Evolutionary conservation across 2,888 invertebrate species (phyloP).

Genomic region (Thymelicus sylvestris): DNA sequence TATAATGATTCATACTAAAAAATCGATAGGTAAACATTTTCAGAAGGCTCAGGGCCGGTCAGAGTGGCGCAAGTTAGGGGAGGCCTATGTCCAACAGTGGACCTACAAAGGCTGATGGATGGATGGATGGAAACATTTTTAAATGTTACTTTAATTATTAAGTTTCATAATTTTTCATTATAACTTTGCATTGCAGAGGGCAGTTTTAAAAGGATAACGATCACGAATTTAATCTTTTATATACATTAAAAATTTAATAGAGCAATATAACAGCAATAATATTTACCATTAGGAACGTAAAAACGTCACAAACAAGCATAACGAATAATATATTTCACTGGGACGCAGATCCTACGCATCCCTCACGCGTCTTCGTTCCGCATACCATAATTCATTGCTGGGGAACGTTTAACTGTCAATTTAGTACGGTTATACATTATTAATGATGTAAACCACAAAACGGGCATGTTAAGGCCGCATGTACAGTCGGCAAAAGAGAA

Average conservation of each 20-base stretch:
- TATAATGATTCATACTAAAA: too few species aligned
- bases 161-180: too few species aligned
- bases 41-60: too few species aligned
- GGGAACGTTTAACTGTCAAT: slow-evolving; percentile 58
- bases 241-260: neutral
- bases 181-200: too few species aligned
- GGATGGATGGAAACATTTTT: too few species aligned
- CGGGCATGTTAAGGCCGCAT: slow-evolving; percentile 58
- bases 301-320: slow-evolving; percentile 10
- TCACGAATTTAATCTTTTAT: neutral
- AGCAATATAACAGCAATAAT: neutral
- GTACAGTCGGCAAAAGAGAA: slow-evolving; percentile 31
- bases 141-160: too few species aligned
- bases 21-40: too few species aligned
- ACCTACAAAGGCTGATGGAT: too few species aligned
- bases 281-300: neutral
- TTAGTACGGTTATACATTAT: slow-evolving; percentile 61
- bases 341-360: slow-evolving; percentile 3
- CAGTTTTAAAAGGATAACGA: too few species aligned
- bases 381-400: slow-evolving; percentile 39
- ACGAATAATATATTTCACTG: neutral
- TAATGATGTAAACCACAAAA: slow-evolving; percentile 60
- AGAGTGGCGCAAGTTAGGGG: too few species aligned
- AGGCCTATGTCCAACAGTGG: too few species aligned
- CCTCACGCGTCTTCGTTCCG: slow-evolving; percentile 41